These are phyloP conservation scores for Hemibagrus wyckioides DNA, from an alignment of 2,113 vertebrate species.

Conservation along the genomic window DNA sequence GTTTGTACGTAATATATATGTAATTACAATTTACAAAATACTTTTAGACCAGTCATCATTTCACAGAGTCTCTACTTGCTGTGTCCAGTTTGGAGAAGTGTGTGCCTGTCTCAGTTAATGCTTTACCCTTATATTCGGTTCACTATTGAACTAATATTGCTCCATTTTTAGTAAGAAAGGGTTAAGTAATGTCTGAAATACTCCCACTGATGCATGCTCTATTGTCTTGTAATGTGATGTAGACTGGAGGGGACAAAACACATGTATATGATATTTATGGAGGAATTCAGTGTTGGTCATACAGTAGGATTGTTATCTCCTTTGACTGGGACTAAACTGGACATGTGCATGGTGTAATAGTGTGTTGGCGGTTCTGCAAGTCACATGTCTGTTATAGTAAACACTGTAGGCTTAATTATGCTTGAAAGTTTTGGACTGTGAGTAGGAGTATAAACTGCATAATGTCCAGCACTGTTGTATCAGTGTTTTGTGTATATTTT, in stretches of 20 bases:
- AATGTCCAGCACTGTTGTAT: constrained; percentile 32
- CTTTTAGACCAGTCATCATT: not conserved
- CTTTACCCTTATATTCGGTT: not conserved
- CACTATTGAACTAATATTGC: not conserved
- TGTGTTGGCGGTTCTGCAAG: constrained; percentile 28
- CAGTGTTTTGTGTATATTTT: not conserved
- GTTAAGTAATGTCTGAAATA: not conserved
- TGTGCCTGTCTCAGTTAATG: not conserved
- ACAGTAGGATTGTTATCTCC: not conserved
- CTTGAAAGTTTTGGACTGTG: constrained; percentile 8
- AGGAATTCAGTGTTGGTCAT: not conserved
- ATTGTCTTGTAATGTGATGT: too few species aligned
- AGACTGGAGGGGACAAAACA: not conserved
- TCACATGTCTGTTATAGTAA: constrained; percentile 37
- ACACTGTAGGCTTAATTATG: constrained; percentile 44
- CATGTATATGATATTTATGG: not conserved
- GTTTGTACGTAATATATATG: too few species aligned
- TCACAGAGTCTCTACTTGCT: not conserved
- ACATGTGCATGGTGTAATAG: constrained; percentile 27
- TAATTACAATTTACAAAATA: not conserved
- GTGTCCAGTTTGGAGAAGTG: not conserved
- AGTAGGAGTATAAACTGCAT: constrained; percentile 40
- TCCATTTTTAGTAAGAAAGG: not conserved
- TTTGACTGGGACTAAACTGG: constrained; percentile 28
- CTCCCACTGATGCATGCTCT: not conserved